phyloP scores from a whole-genome alignment of 2,888 invertebrate genomes.

The Phania funesta region DNA sequence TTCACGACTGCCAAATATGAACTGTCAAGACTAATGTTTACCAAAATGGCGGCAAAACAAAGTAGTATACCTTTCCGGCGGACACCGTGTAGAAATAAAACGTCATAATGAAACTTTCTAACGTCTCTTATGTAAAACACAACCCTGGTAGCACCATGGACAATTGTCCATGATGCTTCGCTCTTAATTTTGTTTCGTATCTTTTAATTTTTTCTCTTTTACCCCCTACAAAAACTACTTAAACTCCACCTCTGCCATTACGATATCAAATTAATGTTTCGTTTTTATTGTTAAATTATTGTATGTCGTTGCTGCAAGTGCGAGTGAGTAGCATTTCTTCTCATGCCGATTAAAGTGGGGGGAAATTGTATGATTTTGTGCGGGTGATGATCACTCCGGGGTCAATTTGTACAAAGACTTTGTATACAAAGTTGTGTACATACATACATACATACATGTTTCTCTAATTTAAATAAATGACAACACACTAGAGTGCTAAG shows the following conservation, averaged over 20 bases:
- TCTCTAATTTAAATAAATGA: constrained; percentile 41
- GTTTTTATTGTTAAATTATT: constrained; percentile 6
- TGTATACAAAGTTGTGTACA: not conserved
- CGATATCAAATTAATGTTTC: not conserved
- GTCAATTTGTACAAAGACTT: constrained; percentile 49
- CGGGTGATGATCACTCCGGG: constrained; percentile 62
- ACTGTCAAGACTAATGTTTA: too few species aligned
- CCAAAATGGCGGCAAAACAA: too few species aligned
- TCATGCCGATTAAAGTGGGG: constrained; percentile 43
- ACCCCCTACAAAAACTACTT: not conserved
- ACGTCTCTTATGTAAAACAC: too few species aligned
- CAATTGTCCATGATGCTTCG: too few species aligned
- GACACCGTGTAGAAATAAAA: too few species aligned
- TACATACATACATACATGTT: not conserved
- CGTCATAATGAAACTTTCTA: too few species aligned
- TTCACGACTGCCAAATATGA: too few species aligned
- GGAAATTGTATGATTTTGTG: constrained; percentile 54
- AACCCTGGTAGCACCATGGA: too few species aligned
- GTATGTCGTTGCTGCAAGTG: not conserved
- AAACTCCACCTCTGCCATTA: not conserved
- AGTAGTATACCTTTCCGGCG: too few species aligned
- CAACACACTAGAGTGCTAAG: not conserved
- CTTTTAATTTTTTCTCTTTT: too few species aligned
- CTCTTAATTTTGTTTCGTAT: too few species aligned
- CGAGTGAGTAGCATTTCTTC: not conserved